A percentile compares a stretch with the other conserved stretches of the same genome.
These are phyloP conservation scores for Plebejus melissa DNA, from an alignment of 2,888 invertebrate genomes.

Conservation along the genomic window DNA sequence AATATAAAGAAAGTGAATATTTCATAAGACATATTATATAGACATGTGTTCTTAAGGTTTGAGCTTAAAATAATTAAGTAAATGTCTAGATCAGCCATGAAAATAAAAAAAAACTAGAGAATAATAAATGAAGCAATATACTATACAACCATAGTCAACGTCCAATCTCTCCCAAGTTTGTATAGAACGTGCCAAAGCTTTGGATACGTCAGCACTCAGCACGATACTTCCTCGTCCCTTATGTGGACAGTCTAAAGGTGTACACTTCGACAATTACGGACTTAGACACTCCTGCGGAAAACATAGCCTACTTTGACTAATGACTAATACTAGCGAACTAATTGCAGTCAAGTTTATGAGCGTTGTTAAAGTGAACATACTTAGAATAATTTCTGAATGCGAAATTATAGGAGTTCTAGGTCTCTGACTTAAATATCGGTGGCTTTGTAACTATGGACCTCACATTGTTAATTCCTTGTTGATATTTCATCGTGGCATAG, in stretches of 20 bases:
- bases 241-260: slow-evolving; percentile 7
- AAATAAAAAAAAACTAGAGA: background rate
- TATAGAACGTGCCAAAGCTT: slow-evolving; percentile 1
- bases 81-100: background rate
- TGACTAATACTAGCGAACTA: slow-evolving; percentile 6
- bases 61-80: background rate
- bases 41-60: background rate
- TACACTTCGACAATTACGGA: slow-evolving; percentile 3
- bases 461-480: background rate
- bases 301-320: slow-evolving; percentile 15
- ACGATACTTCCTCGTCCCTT: background rate
- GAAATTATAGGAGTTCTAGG: background rate
- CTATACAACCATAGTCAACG: background rate
- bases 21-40: background rate
- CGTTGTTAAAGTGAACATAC: background rate
- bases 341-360: slow-evolving; percentile 2
- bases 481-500: background rate
- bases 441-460: background rate
- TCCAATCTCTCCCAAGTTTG: background rate
- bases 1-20: background rate
- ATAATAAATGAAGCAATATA: background rate
- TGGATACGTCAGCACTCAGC: background rate
- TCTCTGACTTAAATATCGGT: background rate
- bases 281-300: slow-evolving; percentile 14
- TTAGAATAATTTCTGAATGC: background rate